phyloP scores from a whole-genome alignment of 2,113 vertebrate species.

The Cyanoderma ruficeps region DNA sequence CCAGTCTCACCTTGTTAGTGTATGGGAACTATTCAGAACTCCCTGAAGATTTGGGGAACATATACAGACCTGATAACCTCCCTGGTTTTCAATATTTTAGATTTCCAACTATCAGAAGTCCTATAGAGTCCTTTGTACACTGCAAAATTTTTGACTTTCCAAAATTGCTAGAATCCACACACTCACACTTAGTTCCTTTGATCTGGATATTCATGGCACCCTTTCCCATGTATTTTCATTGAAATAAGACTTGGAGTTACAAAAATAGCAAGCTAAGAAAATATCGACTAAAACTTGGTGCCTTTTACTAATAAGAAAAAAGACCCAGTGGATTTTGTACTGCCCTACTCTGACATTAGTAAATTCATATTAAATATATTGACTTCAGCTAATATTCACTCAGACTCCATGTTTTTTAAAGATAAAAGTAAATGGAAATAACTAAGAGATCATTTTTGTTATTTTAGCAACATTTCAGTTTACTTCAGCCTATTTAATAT shows the following conservation, averaged over 20 bases:
- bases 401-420: background rate
- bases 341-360: background rate
- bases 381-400: background rate
- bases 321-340: background rate
- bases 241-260: background rate
- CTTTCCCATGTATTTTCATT: background rate
- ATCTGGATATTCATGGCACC: background rate
- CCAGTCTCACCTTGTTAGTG: background rate
- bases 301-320: background rate
- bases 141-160: background rate
- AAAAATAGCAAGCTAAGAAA: background rate
- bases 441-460: background rate
- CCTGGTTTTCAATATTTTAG: background rate
- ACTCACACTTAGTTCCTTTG: background rate
- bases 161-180: background rate
- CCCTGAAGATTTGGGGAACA: background rate
- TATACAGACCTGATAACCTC: background rate
- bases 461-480: background rate
- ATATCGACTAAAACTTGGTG: background rate
- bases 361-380: background rate
- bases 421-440: background rate
- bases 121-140: background rate
- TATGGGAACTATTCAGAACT: background rate
- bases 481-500: background rate
- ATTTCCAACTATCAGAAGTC: background rate